phyloP scores from a whole-genome alignment of 2,797 vertebrate species.

The Odontamblyopus lacepedii region DNA sequence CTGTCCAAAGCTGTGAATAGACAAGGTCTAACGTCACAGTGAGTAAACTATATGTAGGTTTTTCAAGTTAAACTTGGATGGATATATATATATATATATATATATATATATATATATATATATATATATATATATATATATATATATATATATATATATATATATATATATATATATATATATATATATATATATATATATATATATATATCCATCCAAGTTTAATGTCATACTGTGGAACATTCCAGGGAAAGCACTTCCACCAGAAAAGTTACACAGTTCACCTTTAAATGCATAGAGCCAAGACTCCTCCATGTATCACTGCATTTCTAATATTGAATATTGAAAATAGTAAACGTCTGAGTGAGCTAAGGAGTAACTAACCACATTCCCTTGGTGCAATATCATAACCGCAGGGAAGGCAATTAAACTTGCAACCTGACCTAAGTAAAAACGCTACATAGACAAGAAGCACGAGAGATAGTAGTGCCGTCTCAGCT shows the following conservation, averaged over 20 bases:
- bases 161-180: too few species aligned
- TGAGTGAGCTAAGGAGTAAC: slow-evolving; percentile 17
- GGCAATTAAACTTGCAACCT: slow-evolving; percentile 51
- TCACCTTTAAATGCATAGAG: background rate
- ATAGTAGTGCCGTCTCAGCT: slow-evolving; percentile 12
- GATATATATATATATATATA: too few species aligned
- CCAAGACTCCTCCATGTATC: background rate
- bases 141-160: too few species aligned
- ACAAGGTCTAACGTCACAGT: too few species aligned
- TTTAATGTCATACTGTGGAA: background rate
- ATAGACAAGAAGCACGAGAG: background rate
- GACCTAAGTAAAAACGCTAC: slow-evolving; percentile 31
- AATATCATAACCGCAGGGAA: slow-evolving; percentile 22
- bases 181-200: too few species aligned
- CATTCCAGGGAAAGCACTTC: background rate
- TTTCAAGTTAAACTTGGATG: too few species aligned
- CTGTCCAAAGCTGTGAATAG: too few species aligned
- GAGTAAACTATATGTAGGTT: too few species aligned
- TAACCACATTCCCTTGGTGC: slow-evolving; percentile 17
- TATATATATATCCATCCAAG: too few species aligned
- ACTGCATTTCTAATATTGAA: slow-evolving; percentile 7
- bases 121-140: too few species aligned
- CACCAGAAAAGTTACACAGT: background rate
- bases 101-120: too few species aligned
- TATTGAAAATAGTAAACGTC: background rate